Base-by-base conservation (phyloP, 2,888 invertebrate species). In the Muschampia plurimacula region DNA sequence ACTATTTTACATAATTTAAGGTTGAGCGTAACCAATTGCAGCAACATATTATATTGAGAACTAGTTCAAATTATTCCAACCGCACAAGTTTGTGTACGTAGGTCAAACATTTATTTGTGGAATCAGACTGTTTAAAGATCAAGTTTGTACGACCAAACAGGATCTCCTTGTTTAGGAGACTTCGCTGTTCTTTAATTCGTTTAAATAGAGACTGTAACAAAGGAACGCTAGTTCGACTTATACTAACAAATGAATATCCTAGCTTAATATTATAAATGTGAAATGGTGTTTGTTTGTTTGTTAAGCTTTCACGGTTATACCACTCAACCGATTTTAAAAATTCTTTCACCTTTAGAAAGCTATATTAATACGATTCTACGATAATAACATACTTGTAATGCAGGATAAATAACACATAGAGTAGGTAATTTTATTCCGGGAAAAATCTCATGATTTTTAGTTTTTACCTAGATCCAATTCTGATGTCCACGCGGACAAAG, bases 1-100 rank as follows among this genome's bases (percentile, higher is more conserved):
- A 70, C 70, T 66, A 60, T 52, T 71, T 71, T 60, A 66, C 60
- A 71, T 66, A 66, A 71, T 60, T 60, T 49, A 59, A 39, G 55
- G 70, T 70, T n/a, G 13, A 59, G 65, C 57, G 15, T 36, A 46
- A 59, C 57, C 57, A 59, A 49, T 57, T 46, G 64, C 55, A 57
- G 22, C 22, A 22, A 22, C 22, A 22, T 22, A 22, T 22, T 22
- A 22, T 64, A 64, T 63, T 44, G 64, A 69, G 57, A 57, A 69
- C 41, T 32, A 22, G 52, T 69, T 64, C 69, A 64, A 69, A 57
- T 69, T 41, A 69, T 64, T 69, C 69, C 55, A 55, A 55, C 64
- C 64, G 55, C 57, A 28, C 57, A 57, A 57, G 57, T 57, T 28
- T 57, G 57, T 57, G 57, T 28, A 55, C 63, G 15, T 36, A 44